Conservation (phyloP, 2,797 vertebrate genomes). For the Enteromius mattozi region DNA sequence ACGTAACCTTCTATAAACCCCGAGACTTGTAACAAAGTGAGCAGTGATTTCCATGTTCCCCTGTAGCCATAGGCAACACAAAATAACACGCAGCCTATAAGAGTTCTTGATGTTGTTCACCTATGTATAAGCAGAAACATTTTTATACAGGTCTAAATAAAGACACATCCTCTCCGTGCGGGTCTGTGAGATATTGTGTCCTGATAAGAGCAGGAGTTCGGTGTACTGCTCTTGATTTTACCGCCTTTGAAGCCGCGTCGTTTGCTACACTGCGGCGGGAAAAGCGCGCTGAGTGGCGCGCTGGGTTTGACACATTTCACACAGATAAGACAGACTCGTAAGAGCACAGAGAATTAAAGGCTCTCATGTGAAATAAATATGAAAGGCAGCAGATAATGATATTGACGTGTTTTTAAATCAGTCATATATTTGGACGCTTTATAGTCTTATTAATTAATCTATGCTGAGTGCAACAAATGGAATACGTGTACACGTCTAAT, state of each 20-base stretch:
- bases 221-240: constrained; percentile 69
- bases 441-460: background rate
- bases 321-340: background rate
- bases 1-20: too few species aligned
- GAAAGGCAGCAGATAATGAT: background rate
- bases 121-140: background rate
- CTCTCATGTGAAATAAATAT: background rate
- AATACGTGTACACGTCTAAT: background rate
- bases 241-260: constrained; percentile 82
- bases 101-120: constrained; percentile 10
- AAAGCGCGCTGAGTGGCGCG: constrained; percentile 79
- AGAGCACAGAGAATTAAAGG: background rate
- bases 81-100: constrained; percentile 1
- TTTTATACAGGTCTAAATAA: background rate
- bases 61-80: constrained; percentile 15
- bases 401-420: background rate
- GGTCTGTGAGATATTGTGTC: constrained; percentile 15
- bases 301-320: constrained; percentile 38
- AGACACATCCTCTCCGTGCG: constrained; percentile 10
- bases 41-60: constrained; percentile 14
- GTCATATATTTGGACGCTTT: background rate
- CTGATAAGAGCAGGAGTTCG: background rate
- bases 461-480: background rate
- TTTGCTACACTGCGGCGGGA: constrained; percentile 76
- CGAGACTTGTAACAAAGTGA: background rate